Conservation (phyloP, 2,888 invertebrate genomes). For the Patella pellucida region DNA sequence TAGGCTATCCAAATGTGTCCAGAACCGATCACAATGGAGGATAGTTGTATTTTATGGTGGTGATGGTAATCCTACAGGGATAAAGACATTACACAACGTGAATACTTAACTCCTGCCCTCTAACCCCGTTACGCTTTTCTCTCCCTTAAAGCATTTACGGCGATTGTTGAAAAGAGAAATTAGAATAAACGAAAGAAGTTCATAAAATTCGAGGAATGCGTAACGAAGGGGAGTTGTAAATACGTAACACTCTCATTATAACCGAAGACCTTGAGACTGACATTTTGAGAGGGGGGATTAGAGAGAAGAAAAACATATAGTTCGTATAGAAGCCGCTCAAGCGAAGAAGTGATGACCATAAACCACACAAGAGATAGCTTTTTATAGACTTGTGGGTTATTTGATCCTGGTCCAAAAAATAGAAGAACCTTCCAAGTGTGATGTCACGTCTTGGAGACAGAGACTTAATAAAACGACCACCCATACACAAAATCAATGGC, state of each 20-base stretch:
- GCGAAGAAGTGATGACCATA: constrained; percentile 9
- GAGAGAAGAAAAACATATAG: background rate
- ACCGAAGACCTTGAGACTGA: background rate
- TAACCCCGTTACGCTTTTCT: background rate
- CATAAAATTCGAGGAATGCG: constrained; percentile 7
- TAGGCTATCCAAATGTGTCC: no score
- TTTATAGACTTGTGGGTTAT: background rate
- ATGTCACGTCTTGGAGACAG: background rate
- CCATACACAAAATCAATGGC: background rate
- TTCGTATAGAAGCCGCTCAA: background rate
- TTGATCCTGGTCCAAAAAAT: background rate
- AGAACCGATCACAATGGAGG: no score
- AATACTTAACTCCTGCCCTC: background rate
- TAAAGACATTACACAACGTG: background rate
- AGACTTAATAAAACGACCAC: background rate
- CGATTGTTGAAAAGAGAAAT: background rate
- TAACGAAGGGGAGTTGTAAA: background rate
- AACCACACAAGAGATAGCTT: background rate
- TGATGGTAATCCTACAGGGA: no score
- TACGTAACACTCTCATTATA: constrained; percentile 7
- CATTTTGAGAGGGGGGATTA: background rate
- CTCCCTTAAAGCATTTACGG: no score
- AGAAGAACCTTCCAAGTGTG: background rate
- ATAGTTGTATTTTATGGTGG: no score
- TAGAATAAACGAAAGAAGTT: background rate